phyloP scores from a whole-genome alignment of 2,113 vertebrate genomes.

The Siniperca chuatsi region DNA sequence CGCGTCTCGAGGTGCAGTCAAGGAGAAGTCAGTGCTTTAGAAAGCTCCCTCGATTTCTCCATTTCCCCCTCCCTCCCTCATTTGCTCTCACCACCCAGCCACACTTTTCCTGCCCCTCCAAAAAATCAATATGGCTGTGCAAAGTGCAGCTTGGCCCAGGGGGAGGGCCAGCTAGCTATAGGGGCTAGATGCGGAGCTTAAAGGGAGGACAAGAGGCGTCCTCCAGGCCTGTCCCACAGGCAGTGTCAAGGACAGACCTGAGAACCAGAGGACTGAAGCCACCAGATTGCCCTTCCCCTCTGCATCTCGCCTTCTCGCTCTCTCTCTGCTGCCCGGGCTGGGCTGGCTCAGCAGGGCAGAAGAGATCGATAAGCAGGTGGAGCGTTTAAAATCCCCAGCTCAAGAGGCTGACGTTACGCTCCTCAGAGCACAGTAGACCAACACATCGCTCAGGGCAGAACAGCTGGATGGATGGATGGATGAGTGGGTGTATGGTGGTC shows the following conservation, averaged over 20 bases:
- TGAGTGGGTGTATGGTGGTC: slow-evolving; percentile 33
- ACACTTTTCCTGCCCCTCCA: slow-evolving; percentile 73
- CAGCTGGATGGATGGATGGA: slow-evolving; percentile 56
- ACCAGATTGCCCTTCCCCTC: slow-evolving; percentile 57
- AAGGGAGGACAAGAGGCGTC: slow-evolving; percentile 70
- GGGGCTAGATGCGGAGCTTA: slow-evolving; percentile 59
- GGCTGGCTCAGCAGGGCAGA: slow-evolving; percentile 68
- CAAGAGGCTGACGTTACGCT: slow-evolving; percentile 78
- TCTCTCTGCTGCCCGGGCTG: slow-evolving; percentile 25
- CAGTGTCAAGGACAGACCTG: slow-evolving; percentile 85
- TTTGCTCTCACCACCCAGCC: slow-evolving; percentile 60
- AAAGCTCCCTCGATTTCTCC: slow-evolving; percentile 70
- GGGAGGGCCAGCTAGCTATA: slow-evolving; percentile 70
- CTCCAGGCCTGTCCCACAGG: slow-evolving; percentile 80
- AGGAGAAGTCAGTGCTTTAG: slow-evolving; percentile 82
- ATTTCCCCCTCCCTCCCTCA: slow-evolving; percentile 34
- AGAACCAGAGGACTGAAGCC: slow-evolving; percentile 67
- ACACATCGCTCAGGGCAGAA: slow-evolving; percentile 54
- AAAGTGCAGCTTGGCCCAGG: slow-evolving; percentile 83
- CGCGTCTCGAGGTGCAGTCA: slow-evolving; percentile 80
- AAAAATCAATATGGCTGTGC: slow-evolving; percentile 86
- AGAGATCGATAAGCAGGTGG: slow-evolving; percentile 85
- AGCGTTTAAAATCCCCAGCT: slow-evolving; percentile 88
- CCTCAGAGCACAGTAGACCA: slow-evolving; percentile 68
- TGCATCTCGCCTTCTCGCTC: slow-evolving; percentile 57